Evolutionary conservation across 1,140 invertebrate species (phyloP), one percentile per base, ranked within the genome.

Genomic region (Uloborus diversus): DNA sequence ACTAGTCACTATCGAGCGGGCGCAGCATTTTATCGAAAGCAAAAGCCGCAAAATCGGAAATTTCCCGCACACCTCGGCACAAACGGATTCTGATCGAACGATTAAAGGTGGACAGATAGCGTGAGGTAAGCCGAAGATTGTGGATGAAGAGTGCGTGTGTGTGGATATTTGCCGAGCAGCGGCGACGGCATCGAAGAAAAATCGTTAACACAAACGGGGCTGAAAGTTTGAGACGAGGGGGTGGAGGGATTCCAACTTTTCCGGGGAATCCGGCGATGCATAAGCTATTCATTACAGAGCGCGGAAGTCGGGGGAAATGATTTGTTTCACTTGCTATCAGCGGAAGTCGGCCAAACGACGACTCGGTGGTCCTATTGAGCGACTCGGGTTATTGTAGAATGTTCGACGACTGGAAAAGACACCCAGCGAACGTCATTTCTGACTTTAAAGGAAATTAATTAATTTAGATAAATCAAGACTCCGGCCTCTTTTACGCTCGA

Each of bases 391-490:
- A 75, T 75, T 75, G 61, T 64, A 47, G 73, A 32, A 78, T 23
- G 62, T 65, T 65, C 73, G 73, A 78, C 73, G 73, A 47, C 47
- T 32, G 56, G 56, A 7, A 9, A 42, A 42, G 17, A 71, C 35
- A 47, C 17, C 25, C 20, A 17, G 28, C 11, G n/a, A 33, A 33
- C 69, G 20, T 17, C 71, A 73, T 37, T 59, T 47, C 42, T 78
- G 73, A 78, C 73, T 78, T 78, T 78, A 78, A 78, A 78, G 73
- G 73, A 78, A 78, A 78, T 78, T 78, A 78, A 78, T 78, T 78
- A 78, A 78, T 78, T 78, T 78, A 78, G 73, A 78, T 78, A 78
- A 78, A 78, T 78, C 73, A 53, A 53, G 30, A 62, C 13, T n/a
- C n/a, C n/a, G n/a, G n/a, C n/a, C n/a, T n/a, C n/a, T 7, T 9